Evolutionary conservation across 2,888 invertebrate genomes (phyloP), one percentile per base, ranked within the genome.

Genomic region (Ditylenchus weischeri): DNA sequence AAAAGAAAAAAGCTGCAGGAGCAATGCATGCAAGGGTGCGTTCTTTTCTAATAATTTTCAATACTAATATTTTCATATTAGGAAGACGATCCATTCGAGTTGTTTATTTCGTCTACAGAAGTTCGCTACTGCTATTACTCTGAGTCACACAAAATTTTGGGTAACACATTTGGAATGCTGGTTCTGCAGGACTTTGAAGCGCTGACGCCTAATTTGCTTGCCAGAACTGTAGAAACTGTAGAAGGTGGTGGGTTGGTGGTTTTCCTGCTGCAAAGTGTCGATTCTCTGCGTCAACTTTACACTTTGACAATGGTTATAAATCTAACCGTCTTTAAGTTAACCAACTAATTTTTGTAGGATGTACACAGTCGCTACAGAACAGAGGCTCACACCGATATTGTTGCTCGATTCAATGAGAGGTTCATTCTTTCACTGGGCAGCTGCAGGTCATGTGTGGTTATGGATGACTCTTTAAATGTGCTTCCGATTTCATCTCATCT

Each of bases 181-280:
- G 90, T 96, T 50, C 86, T 96, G 70, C 93, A 94, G 88, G 94
- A 95, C 84, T 95, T 94, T 86, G 96, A 99, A 87, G 95, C 95
- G 0, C 84, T 99, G 0, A 96, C 95, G 0, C 96, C 98, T 0
- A 98, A 99, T 85, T 86, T 96, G 71, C 87, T 98, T 83, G 96
- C 96, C 0, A 87, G 96, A 64, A 95, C 96, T 0, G 88, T 99
- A 73, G 98, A 98, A 87, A 99, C 98, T 0, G 93, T 98, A 0
- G 93, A 95, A 86, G 98, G 96, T 29, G 92, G 92, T n/a, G 87
- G 96, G 0, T 88, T 98, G 65, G 81, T 87, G 19, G 89, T 95
- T 61, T 87, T 99, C 70, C 86, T 99, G 10, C 86, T 98, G 18
- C 89, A 90, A 81, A 88, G 90, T 0, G 87, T 98, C 81, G 88